Conservation (phyloP, 2,888 invertebrate genomes). For the Odontomyia ornata region DNA sequence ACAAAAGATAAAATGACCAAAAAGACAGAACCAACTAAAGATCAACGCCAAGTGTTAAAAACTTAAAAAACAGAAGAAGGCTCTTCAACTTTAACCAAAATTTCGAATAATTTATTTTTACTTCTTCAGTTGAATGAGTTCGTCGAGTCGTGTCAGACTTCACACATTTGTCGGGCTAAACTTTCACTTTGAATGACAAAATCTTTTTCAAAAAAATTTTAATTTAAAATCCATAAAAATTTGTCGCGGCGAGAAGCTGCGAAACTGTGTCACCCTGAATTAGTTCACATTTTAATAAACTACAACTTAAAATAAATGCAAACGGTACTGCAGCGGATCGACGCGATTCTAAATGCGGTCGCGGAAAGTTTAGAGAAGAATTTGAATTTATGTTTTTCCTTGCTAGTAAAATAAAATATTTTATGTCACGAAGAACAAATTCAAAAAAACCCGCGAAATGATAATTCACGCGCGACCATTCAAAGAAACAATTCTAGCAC, state of each 20-base stretch:
- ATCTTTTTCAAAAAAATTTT: slow-evolving; percentile 16
- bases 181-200: slow-evolving; percentile 22
- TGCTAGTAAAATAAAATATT: background rate
- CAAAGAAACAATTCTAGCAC: too few relatives aligned
- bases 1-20: background rate
- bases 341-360: background rate
- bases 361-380: background rate
- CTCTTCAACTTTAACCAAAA: slow-evolving; percentile 30
- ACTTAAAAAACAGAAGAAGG: too few relatives aligned
- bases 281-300: background rate
- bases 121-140: background rate
- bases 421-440: background rate
- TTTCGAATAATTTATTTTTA: slow-evolving; percentile 8
- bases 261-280: slow-evolving; percentile 12
- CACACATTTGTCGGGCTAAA: background rate
- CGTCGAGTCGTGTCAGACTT: background rate
- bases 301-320: background rate
- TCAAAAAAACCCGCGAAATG: background rate
- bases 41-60: background rate
- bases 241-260: background rate
- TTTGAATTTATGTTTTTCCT: background rate
- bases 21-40: background rate
- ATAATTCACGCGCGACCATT: background rate
- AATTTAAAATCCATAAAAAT: background rate
- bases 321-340: background rate